Evolutionary conservation across 2,888 invertebrate genomes (phyloP).

Genomic region (Diarsia rubi): DNA sequence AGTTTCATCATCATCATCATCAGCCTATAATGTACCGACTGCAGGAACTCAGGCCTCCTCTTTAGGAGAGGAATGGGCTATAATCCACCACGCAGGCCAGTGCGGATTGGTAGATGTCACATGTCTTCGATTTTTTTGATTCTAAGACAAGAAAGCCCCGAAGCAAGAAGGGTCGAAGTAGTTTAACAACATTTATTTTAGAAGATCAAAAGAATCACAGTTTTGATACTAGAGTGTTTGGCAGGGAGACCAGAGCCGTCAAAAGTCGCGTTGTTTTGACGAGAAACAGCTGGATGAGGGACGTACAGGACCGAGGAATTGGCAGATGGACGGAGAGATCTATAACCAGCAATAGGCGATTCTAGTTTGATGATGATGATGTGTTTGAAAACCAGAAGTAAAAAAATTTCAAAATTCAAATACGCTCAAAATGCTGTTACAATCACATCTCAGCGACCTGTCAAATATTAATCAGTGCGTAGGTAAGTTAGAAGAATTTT

Average conservation of each 20-base stretch:
- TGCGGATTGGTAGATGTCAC: too few species aligned
- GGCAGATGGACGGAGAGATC: neutral
- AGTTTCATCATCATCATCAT: too few species aligned
- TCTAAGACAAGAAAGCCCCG: too few species aligned
- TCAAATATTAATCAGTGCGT: neutral
- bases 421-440: neutral
- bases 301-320: neutral
- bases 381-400: neutral
- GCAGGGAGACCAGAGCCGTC: neutral
- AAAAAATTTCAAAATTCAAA: neutral
- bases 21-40: too few species aligned
- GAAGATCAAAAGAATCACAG: neutral
- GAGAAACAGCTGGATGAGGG: neutral
- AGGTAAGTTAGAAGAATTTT: neutral
- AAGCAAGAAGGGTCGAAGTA: too few species aligned
- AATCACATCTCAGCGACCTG: neutral
- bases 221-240: constrained; percentile 3
- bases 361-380: neutral
- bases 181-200: neutral
- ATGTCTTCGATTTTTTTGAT: too few species aligned
- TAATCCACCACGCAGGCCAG: too few species aligned
- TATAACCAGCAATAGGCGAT: neutral
- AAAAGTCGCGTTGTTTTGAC: neutral
- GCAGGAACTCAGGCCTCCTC: too few species aligned
- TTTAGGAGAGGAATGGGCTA: too few species aligned